A percentile compares a stretch with the other conserved stretches of the same genome.
Conservation (phyloP, 2,797 vertebrate species). For the Peromyscus nudipes region DNA sequence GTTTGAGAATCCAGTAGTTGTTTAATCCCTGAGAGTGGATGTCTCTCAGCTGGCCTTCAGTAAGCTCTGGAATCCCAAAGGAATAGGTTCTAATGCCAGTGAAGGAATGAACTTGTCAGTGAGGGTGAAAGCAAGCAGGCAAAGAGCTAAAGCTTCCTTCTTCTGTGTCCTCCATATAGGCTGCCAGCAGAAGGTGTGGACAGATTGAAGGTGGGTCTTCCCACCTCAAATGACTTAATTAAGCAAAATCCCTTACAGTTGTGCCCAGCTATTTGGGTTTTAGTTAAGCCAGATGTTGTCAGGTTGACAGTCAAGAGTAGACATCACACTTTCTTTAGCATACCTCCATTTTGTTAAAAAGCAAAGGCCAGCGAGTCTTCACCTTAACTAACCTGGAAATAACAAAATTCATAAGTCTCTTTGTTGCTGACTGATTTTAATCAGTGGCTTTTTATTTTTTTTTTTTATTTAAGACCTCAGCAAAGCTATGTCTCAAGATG, state of each 20-base stretch:
- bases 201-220: neutral
- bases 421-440: neutral
- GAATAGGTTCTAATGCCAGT: neutral
- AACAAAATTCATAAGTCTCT: neutral
- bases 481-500: slow-evolving; percentile 90
- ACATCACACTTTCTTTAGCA: neutral
- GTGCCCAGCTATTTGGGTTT: neutral
- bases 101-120: neutral
- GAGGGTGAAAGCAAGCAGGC: neutral
- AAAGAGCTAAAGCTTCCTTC: neutral
- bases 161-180: neutral
- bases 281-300: neutral
- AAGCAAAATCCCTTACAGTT: neutral
- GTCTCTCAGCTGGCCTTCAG: neutral
- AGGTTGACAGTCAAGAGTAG: neutral
- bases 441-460: slow-evolving; percentile 61
- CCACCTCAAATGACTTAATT: neutral
- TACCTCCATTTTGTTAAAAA: neutral
- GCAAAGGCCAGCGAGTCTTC: neutral
- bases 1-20: neutral
- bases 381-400: neutral
- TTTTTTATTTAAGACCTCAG: slow-evolving; percentile 91
- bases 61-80: neutral
- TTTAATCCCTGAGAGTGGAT: neutral
- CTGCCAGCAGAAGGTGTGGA: neutral